Evolutionary conservation across 2,113 vertebrate genomes (phyloP).

Genomic region (Arothron firmamentum): DNA sequence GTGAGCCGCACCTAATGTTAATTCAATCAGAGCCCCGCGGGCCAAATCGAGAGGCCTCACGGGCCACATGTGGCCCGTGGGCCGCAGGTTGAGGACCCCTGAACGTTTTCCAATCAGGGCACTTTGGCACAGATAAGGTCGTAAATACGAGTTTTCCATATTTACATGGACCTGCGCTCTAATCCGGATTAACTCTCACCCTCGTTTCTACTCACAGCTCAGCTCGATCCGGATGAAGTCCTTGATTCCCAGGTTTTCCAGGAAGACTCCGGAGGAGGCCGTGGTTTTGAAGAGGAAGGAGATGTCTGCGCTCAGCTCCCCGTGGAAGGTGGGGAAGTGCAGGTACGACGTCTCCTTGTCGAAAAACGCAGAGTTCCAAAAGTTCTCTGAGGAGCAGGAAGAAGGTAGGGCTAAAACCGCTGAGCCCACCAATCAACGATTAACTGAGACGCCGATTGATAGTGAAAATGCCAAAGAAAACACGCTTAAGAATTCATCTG

Average conservation of each 20-base stretch:
- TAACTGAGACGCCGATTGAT: too few relatives aligned
- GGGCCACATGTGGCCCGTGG: too few relatives aligned
- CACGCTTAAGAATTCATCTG: too few relatives aligned
- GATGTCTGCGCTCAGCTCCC: conserved; percentile 89
- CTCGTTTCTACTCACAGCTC: conserved; percentile 78
- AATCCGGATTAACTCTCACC: conserved; percentile 24
- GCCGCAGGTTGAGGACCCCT: too few relatives aligned
- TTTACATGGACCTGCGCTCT: neutral
- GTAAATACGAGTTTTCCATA: neutral
- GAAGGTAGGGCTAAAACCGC: too few relatives aligned
- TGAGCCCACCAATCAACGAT: too few relatives aligned
- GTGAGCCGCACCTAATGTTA: too few relatives aligned
- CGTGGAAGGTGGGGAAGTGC: conserved; percentile 93
- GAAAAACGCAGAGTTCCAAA: conserved; percentile 94
- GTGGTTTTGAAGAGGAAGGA: conserved; percentile 95
- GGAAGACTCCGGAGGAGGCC: conserved; percentile 86
- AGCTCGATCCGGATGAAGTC: conserved; percentile 94
- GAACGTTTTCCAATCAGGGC: neutral
- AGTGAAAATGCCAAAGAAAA: neutral
- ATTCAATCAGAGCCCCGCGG: too few relatives aligned
- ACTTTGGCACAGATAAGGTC: conserved; percentile 12
- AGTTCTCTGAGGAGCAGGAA: conserved; percentile 73
- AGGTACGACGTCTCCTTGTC: conserved; percentile 89
- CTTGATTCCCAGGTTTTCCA: conserved; percentile 93
- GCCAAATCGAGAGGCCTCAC: too few relatives aligned